Base-by-base conservation (phyloP, 53 echinoderm and acorn worm species). In the Temnopleurus reevesii region DNA sequence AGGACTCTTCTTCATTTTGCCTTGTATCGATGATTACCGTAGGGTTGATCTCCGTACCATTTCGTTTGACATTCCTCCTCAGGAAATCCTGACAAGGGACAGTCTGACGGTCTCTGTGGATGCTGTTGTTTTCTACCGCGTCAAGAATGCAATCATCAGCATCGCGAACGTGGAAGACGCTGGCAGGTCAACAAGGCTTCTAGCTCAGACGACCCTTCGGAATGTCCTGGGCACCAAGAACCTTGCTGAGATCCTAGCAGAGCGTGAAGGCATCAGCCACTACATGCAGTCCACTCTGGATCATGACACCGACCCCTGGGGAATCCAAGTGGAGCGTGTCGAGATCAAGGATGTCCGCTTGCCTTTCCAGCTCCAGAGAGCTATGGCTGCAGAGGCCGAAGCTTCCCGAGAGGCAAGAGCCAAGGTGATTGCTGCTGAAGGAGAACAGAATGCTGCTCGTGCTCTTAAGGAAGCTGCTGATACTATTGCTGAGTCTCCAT, bases 171-270 rank as follows among this genome's bases (percentile, higher is more conserved):
- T 97, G 55, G 98, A 95, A 82, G 86, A 97, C 30, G 98, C 98
- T 15, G 93, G 92, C 58, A 91, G 77, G 13, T 97, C 98, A 10
- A 97, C 98, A 27, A 89, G 95, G 28, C 92, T 97, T 0, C 91
- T 97, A 66, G 98, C 98, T 24, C 95, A 95, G 91, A 97, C 98
- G 9, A 97, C 98, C 8, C 95, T 97, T 36, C 88, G 98, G 15
- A 97, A 97, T 61, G 98, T 97, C 28, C 93, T 97, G 60, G 98
- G 98, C 45, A 97, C 98, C 89, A 98, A 98, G 92, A 96, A 93
- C 77, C 58, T 96, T 36, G 92, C 96, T 0, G 96, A 96, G 89
- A 95, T 96, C 79, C 91, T 96, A 26, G 91, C 93, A 12, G 94
- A 95, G 46, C 87, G 96, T 36, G 94, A 96, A 58, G 90, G 92